Base-by-base conservation (phyloP, 1,140 invertebrate genomes). In the Aphaenogaster floridana region DNA sequence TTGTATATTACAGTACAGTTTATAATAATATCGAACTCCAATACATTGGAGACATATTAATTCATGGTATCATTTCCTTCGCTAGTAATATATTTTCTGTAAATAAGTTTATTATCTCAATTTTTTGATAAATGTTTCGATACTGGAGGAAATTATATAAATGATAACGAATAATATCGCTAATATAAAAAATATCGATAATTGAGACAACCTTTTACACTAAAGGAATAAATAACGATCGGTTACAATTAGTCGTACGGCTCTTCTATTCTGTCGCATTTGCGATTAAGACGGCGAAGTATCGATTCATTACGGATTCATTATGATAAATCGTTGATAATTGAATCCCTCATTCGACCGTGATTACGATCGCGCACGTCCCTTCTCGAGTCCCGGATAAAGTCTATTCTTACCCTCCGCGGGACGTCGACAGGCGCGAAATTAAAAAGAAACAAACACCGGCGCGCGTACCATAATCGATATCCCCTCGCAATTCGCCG, bases 371-470 rank as follows among this genome's bases (percentile, higher is more conserved):
- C 54, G 68, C 69, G 21, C 54, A 13, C 42, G 21, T 8, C 17
- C 54, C 34, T 76, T 61, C 74, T 59, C 69, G 69, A 50, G 7
- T 84, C 45, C 21, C 21, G 69, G 34, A 48, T 54, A 39, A 63
- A 61, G 80, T 84, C 54, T 42, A 63, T 61, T 84, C 63, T 76
- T 84, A 63, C 42, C 54, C 80, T 36, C 69, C 42, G 63, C 54
- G 79, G 79, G 64, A 71, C 79, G 42, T 59, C 54, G 69, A 76
- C 80, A 76, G 69, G 80, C 80, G 69, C 57, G 66, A 84, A 84
- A 84, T 84, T 84, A 84, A 84, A 84, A 84, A 74, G 80, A 84
- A 84, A 84, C 80, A 76, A 84, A 84, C 80, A 84, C 54, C 68
- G 54, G 9, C 80, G 68, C 36, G 79, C 15, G 11, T 57, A 72